These are phyloP conservation scores for Lynx canadensis DNA, from an alignment of 2,113 vertebrate genomes.

Conservation along the genomic window DNA sequence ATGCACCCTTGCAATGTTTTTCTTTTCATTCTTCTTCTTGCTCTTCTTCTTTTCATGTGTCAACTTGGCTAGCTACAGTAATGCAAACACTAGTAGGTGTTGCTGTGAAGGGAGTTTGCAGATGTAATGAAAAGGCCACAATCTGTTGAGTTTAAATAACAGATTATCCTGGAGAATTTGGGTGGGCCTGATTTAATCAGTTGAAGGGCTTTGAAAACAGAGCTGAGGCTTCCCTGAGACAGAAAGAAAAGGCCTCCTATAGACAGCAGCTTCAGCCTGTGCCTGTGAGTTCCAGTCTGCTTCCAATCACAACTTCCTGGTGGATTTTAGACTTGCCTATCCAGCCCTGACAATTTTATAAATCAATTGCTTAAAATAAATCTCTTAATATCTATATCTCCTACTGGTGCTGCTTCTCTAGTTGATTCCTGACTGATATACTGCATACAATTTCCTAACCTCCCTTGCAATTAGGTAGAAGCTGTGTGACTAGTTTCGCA, in stretches of 20 bases:
- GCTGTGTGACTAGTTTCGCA: not conserved
- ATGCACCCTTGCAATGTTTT: not conserved
- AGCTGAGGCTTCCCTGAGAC: not conserved
- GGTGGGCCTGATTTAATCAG: not conserved
- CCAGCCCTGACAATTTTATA: not conserved
- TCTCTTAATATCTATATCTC: not conserved
- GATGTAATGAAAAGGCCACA: not conserved
- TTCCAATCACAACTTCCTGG: rapidly evolving
- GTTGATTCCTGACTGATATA: not conserved
- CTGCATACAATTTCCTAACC: not conserved
- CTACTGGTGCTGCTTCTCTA: not conserved
- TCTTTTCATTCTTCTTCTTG: not conserved
- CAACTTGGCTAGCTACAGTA: not conserved
- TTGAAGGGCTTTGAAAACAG: not conserved
- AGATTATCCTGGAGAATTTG: not conserved
- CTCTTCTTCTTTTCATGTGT: not conserved
- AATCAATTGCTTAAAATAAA: not conserved
- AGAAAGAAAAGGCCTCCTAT: not conserved
- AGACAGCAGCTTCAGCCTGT: not conserved
- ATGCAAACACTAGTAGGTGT: conserved; percentile 10
- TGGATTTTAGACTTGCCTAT: not conserved
- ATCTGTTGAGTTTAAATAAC: not conserved
- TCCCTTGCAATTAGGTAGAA: not conserved
- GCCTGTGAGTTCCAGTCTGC: not conserved
- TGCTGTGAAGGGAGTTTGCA: not conserved